Percentiles rank a stretch among this genome's conserved stretches.
Evolutionary conservation across 64 coral and sea anemone genomes (phyloP).

Genomic region (Astreopora myriophthalma): DNA sequence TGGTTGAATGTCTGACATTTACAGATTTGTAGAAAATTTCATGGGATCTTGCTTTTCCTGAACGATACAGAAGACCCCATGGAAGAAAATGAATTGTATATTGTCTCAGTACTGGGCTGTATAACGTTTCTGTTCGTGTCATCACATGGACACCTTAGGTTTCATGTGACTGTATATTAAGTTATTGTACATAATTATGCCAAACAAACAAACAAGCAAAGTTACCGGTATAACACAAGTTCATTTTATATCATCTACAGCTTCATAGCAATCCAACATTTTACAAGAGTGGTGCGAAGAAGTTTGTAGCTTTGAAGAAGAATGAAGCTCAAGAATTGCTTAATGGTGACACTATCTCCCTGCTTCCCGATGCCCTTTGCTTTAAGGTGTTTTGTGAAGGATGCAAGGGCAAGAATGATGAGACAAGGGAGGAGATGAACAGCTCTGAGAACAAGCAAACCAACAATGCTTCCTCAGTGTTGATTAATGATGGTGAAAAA

Average conservation of each 20-base stretch:
- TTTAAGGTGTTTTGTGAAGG: slow-evolving; percentile 23
- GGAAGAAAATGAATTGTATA: no score
- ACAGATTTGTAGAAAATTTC: no score
- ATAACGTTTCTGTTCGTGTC: no score
- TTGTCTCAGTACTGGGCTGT: no score
- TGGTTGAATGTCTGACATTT: no score
- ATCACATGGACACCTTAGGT: no score
- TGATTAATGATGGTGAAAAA: background rate
- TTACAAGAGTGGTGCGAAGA: slow-evolving; percentile 22
- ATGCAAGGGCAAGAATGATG: background rate
- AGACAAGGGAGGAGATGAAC: background rate
- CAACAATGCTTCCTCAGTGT: background rate
- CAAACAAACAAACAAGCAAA: background rate
- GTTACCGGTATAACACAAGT: background rate
- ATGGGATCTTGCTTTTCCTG: no score
- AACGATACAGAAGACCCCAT: no score
- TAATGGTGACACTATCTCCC: slow-evolving; percentile 25
- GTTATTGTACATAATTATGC: no score
- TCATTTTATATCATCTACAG: background rate
- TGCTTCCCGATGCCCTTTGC: slow-evolving; percentile 36
- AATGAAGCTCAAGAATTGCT: slow-evolving; percentile 33
- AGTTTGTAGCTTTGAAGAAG: slow-evolving; percentile 43
- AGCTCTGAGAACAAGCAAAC: background rate
- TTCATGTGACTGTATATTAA: no score
- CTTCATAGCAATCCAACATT: slow-evolving; percentile 69